A percentile compares a stretch with the other conserved stretches of the same genome.
phyloP scores from a whole-genome alignment of 2,888 invertebrate species.

The Spodoptera exigua region DNA sequence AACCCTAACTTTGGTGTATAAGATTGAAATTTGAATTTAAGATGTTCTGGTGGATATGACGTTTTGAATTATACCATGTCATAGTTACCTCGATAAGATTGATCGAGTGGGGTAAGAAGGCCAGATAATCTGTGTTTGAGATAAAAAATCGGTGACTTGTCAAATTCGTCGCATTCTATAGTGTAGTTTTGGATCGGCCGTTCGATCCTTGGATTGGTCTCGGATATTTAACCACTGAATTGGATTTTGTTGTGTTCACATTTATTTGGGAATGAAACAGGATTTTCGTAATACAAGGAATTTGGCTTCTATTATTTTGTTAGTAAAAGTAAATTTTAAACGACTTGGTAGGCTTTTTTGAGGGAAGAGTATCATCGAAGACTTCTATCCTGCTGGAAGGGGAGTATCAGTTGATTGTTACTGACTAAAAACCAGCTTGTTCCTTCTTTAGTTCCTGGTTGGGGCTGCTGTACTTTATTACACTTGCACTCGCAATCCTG shows the following conservation, averaged over 20 bases:
- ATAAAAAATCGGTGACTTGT: slow-evolving; percentile 88
- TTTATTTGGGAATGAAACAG: slow-evolving; percentile 34
- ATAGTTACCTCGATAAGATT: slow-evolving; percentile 86
- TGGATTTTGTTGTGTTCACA: slow-evolving; percentile 54
- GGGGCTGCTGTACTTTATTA: too few species aligned
- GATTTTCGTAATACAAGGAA: slow-evolving; percentile 17
- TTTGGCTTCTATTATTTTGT: background rate
- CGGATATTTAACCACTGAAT: slow-evolving; percentile 64
- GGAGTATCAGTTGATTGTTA: too few species aligned
- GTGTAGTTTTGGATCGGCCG: slow-evolving; percentile 70
- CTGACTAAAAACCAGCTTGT: too few species aligned
- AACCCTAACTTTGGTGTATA: slow-evolving; percentile 22
- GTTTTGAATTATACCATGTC: slow-evolving; percentile 62
- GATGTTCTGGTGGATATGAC: slow-evolving; percentile 39
- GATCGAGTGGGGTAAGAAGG: slow-evolving; percentile 88
- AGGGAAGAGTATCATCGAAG: too few species aligned
- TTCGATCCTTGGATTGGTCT: slow-evolving; percentile 71
- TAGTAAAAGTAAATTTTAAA: too few species aligned
- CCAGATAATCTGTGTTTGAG: slow-evolving; percentile 84
- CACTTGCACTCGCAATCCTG: too few species aligned
- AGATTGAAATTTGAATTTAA: slow-evolving; percentile 48
- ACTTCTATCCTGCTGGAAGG: too few species aligned
- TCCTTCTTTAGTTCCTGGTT: too few species aligned
- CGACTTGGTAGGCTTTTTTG: too few species aligned
- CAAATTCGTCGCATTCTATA: slow-evolving; percentile 87